phyloP scores from a whole-genome alignment of 2,113 vertebrate genomes.

The Labeo rohita region DNA sequence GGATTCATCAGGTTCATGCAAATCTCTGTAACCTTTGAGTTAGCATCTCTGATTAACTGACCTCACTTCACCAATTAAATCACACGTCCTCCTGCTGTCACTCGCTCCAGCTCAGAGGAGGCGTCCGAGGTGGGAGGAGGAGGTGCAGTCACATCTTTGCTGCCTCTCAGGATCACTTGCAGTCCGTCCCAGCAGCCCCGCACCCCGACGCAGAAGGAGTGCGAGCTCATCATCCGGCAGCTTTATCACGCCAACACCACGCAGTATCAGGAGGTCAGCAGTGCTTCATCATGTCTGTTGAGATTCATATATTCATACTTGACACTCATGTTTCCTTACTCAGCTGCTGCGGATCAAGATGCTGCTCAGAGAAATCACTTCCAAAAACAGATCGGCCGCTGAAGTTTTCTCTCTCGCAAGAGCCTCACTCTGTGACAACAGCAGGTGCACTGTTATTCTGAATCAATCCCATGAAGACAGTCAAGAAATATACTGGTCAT shows the following conservation, averaged over 20 bases:
- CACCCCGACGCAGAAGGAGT: constrained; percentile 67
- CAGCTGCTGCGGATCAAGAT: constrained; percentile 70
- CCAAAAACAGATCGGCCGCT: constrained; percentile 54
- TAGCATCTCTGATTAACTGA: not conserved
- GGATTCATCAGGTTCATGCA: constrained; percentile 12
- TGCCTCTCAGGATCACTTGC: constrained; percentile 41
- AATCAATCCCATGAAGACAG: not conserved
- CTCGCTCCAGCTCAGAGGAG: constrained; percentile 8
- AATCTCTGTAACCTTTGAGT: constrained; percentile 2
- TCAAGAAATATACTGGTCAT: too few species aligned
- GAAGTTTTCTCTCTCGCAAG: constrained; percentile 54
- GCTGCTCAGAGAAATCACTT: constrained; percentile 62
- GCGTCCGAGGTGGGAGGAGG: not conserved
- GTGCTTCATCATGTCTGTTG: not conserved
- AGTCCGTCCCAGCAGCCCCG: constrained; percentile 57
- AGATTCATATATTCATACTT: not conserved
- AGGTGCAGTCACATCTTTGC: constrained; percentile 50
- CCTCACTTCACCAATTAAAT: not conserved
- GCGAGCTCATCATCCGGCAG: constrained; percentile 70
- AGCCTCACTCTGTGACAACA: constrained; percentile 40
- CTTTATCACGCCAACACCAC: constrained; percentile 71
- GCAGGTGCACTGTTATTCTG: constrained; percentile 52
- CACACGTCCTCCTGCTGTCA: not conserved
- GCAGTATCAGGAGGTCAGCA: constrained; percentile 74
- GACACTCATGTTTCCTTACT: not conserved